Evolutionary conservation across 2,797 vertebrate genomes (phyloP), one percentile per base, ranked within the genome.

Genomic region (Taenioides sp.): DNA sequence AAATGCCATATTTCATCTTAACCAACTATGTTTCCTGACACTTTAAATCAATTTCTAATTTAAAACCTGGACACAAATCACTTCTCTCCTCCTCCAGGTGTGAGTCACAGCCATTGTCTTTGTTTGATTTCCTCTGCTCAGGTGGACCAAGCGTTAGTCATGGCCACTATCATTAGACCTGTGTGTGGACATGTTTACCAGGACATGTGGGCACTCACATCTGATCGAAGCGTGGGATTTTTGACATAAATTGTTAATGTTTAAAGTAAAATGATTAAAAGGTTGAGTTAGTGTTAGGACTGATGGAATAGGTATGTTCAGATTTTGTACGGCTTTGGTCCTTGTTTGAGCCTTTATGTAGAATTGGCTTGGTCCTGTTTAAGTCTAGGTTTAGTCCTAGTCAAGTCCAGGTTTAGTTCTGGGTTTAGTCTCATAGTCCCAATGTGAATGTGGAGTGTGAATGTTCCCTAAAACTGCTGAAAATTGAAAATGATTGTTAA

Each of bases 61-160:
- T 69, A 63, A 77, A 83, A 80, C 23, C 63, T 61, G 52, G 65
- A 61, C 71, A 67, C 70, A 79, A 79, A 78, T 77, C 76, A 55
- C 50, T 64, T 40, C 74, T 63, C 31, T n/a, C 57, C 23, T 2
- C n/a, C 68, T 64, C 50, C 11, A 52, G 14, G 17, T 16, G 0
- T 82, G 81, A 85, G 72, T 87, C 84, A 82, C 59, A 59, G 79
- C 73, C 37, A 71, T 65, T 50, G 57, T 43, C 12, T 43, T 11
- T 14, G 40, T 74, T 77, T 77, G 50, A 68, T 72, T 77, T 72
- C 0, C 28, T 25, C 50, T 68, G 81, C 23, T 7, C 74, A 87
- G 87, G 85, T 86, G 49, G 59, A 79, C 69, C 68, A n/a, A 61
- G 67, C 12, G 74, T 90, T 87, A 85, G 80, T 86, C 86, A 84